These are phyloP conservation scores for Disparrhopalites patrizii DNA, from an alignment of 2,888 invertebrate species.

Conservation along the genomic window DNA sequence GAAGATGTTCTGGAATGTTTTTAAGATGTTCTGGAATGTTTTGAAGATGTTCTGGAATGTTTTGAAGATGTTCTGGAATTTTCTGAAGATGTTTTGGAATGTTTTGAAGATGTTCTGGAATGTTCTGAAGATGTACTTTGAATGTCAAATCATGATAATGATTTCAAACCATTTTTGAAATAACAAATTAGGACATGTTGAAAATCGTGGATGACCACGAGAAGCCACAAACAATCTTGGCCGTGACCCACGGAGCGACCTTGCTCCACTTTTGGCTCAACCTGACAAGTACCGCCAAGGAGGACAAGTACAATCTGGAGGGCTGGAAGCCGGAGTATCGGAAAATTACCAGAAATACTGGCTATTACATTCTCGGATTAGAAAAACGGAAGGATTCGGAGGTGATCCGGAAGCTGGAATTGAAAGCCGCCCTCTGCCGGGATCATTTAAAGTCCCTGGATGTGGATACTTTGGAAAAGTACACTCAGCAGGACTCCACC, in stretches of 20 bases:
- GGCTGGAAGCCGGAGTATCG: conserved; percentile 6
- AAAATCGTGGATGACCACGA: not conserved
- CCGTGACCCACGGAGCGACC: not conserved
- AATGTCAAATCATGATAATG: too few species aligned
- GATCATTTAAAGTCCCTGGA: conserved; percentile 10
- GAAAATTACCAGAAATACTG: conserved; percentile 9
- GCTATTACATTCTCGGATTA: conserved; percentile 8
- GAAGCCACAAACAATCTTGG: not conserved
- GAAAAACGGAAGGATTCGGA: not conserved
- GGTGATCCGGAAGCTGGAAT: not conserved
- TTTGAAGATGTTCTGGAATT: too few species aligned
- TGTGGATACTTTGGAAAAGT: not conserved
- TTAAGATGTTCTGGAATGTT: too few species aligned
- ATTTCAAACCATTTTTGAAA: too few species aligned
- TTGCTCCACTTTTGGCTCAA: not conserved
- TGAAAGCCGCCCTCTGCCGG: not conserved
- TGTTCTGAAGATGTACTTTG: too few species aligned
- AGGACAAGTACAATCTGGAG: not conserved
- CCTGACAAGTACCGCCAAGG: not conserved
- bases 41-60: too few species aligned
- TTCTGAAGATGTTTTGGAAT: too few species aligned
- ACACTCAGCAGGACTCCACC: not conserved
- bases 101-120: too few species aligned
- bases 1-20: too few species aligned
- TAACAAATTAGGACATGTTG: not conserved